A percentile compares a stretch with the other conserved stretches of the same genome.
Evolutionary conservation across 2,888 invertebrate species (phyloP).

Genomic region (Pseudeuparius sepicola): DNA sequence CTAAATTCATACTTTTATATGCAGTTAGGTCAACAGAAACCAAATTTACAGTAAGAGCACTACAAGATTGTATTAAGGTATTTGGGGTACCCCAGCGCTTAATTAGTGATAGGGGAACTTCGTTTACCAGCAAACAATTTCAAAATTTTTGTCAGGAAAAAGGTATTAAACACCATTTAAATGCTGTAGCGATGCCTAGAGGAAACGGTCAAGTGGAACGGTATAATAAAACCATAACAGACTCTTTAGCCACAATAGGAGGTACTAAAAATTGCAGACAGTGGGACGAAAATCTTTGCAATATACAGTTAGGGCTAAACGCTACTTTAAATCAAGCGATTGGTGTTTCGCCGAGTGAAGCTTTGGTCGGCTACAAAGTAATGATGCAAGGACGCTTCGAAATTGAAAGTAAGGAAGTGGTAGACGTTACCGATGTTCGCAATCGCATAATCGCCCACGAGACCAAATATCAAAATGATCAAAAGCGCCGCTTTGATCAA

Average conservation of each 20-base stretch:
- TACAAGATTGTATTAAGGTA: constrained; percentile 9
- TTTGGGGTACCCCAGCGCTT: constrained; percentile 17
- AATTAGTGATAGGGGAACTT: constrained; percentile 14
- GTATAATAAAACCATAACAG: constrained; percentile 11
- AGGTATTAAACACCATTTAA: too few species aligned
- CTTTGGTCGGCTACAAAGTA: constrained; percentile 18
- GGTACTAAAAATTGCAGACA: neutral
- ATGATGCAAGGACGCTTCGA: neutral
- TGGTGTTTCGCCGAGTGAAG: constrained; percentile 16
- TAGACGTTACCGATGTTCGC: constrained; percentile 14
- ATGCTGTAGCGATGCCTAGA: too few species aligned
- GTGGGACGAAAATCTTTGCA: constrained; percentile 18
- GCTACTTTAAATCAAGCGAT: constrained; percentile 16
- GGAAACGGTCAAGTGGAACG: constrained; percentile 18
- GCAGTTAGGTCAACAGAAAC: constrained; percentile 13
- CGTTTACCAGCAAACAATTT: too few species aligned
- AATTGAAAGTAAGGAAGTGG: neutral
- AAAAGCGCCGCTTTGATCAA: constrained; percentile 14
- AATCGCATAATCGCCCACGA: constrained; percentile 2
- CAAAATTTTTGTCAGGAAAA: too few species aligned
- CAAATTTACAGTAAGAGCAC: constrained; percentile 8
- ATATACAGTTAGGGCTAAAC: constrained; percentile 17
- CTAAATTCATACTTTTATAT: constrained; percentile 10
- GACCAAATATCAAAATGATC: constrained; percentile 10
- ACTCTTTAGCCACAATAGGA: constrained; percentile 12